Evolutionary conservation across 2,888 invertebrate species (phyloP).

Genomic region (Augochlorella aurata): DNA sequence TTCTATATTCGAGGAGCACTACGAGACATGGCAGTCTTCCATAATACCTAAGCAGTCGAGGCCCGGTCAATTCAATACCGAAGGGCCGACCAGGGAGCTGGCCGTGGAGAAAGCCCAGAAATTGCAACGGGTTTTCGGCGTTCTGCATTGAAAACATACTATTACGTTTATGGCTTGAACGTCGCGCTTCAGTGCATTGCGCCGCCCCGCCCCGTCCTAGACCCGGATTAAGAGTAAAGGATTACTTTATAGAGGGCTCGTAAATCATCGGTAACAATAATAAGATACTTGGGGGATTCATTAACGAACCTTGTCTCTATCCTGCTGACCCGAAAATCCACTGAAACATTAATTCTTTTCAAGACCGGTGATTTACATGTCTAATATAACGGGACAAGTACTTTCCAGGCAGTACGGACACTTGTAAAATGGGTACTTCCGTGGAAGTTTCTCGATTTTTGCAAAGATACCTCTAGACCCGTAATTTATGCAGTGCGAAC

Average conservation of each 20-base stretch:
- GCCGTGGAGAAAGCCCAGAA: neutral
- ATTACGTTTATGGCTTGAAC: slow-evolving; percentile 25
- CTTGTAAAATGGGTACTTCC: too few species aligned
- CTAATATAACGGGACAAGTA: too few species aligned
- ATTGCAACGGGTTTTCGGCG: neutral
- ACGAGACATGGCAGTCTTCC: neutral
- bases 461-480: too few species aligned
- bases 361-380: too few species aligned
- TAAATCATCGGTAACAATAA: slow-evolving; percentile 33
- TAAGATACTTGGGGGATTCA: neutral
- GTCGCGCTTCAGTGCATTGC: neutral
- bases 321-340: neutral
- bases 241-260: slow-evolving; percentile 28
- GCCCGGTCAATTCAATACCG: neutral
- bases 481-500: too few species aligned
- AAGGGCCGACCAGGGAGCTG: neutral
- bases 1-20: slow-evolving; percentile 13
- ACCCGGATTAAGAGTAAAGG: slow-evolving; percentile 36
- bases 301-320: neutral
- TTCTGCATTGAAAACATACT: neutral
- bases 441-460: too few species aligned
- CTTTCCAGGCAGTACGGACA: too few species aligned
- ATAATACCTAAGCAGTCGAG: neutral
- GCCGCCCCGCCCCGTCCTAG: neutral
- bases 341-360: too few species aligned